These are phyloP conservation scores for Cygnus buccinator DNA, from an alignment of 2,113 vertebrate species.

Conservation along the genomic window DNA sequence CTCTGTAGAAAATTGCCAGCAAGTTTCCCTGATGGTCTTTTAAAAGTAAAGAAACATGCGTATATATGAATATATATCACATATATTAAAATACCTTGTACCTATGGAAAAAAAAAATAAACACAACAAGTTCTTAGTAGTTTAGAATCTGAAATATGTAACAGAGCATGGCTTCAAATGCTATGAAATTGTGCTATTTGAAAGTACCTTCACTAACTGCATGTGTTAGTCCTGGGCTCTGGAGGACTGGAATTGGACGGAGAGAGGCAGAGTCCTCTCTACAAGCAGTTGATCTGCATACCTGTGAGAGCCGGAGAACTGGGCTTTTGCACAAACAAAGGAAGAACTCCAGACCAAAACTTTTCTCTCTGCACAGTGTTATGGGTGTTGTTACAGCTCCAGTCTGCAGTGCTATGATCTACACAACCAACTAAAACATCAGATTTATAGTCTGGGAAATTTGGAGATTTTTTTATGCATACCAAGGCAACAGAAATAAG, in stretches of 20 bases:
- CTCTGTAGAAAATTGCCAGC: neutral
- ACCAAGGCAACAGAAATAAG: neutral
- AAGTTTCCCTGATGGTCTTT: slow-evolving; percentile 29
- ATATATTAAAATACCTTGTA: neutral
- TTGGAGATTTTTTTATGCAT: neutral
- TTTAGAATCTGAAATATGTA: neutral
- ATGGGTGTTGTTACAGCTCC: neutral
- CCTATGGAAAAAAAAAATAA: neutral
- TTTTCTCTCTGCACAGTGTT: neutral
- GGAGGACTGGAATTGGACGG: neutral
- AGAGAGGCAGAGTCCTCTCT: neutral
- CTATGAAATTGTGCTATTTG: neutral
- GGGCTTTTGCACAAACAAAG: neutral
- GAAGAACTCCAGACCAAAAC: neutral
- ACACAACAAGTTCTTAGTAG: neutral
- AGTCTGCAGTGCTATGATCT: neutral
- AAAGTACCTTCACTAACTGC: neutral
- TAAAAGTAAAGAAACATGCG: neutral
- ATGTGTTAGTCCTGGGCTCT: neutral
- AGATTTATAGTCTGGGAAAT: neutral
- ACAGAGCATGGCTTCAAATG: neutral
- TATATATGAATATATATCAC: neutral
- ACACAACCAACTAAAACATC: neutral
- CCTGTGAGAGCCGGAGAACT: neutral
- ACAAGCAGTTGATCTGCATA: neutral